These are phyloP conservation scores for Crematogaster levior DNA, from an alignment of 2,888 invertebrate species.

Conservation along the genomic window DNA sequence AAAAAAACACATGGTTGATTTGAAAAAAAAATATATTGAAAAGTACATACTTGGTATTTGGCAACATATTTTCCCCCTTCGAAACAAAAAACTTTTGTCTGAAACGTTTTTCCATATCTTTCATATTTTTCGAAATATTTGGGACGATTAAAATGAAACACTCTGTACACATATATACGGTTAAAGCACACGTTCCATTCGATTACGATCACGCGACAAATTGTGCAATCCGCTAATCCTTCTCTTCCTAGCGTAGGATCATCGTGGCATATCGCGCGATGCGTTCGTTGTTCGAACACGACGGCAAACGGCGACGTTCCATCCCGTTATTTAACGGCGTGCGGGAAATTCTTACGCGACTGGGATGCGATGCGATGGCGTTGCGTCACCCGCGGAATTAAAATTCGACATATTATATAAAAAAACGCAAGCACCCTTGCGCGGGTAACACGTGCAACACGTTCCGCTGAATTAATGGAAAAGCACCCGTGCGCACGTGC, in stretches of 20 bases:
- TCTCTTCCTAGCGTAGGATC: constrained; percentile 28
- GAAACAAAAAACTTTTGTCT: too few species aligned
- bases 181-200: constrained; percentile 61
- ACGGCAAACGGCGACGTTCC: constrained; percentile 48
- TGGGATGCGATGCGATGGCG: neutral
- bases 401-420: constrained; percentile 55
- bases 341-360: constrained; percentile 13
- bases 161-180: constrained; percentile 37
- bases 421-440: constrained; percentile 26
- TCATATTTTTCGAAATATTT: too few species aligned
- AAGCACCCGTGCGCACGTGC: neutral
- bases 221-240: constrained; percentile 66
- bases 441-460: neutral
- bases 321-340: constrained; percentile 60
- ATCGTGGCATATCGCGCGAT: neutral
- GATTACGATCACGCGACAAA: constrained; percentile 68
- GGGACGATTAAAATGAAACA: too few species aligned
- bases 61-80: too few species aligned
- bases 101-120: too few species aligned
- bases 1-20: too few species aligned
- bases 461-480: constrained; percentile 37
- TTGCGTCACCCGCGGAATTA: constrained; percentile 57
- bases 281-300: constrained; percentile 43
- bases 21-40: too few species aligned
- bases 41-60: too few species aligned